Evolutionary conservation across 2,797 vertebrate genomes (phyloP).

Genomic region (Coregonus sp.): DNA sequence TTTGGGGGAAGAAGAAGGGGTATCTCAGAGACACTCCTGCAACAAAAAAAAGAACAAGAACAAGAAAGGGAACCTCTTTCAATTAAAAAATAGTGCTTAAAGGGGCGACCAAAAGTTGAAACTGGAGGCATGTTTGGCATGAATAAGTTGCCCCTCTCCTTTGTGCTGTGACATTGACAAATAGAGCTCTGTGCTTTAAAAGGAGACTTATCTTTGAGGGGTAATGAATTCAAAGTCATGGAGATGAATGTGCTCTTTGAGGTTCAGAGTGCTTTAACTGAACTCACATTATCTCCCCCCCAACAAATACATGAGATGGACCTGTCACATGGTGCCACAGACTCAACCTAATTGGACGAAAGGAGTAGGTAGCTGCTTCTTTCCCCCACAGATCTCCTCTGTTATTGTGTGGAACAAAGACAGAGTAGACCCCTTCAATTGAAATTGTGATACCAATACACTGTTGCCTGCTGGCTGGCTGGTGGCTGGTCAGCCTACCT

Average conservation of each 20-base stretch:
- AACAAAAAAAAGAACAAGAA: conserved; percentile 31
- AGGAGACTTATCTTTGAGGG: conserved; percentile 82
- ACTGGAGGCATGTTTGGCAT: conserved; percentile 82
- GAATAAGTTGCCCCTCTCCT: conserved; percentile 78
- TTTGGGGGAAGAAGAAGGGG: conserved; percentile 60
- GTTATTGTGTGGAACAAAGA: conserved; percentile 33
- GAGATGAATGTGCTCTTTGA: conserved; percentile 80
- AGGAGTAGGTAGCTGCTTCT: conserved; percentile 3
- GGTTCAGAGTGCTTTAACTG: conserved; percentile 74
- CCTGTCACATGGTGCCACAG: conserved; percentile 61
- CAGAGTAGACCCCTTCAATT: conserved; percentile 19
- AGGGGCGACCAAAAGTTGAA: conserved; percentile 76
- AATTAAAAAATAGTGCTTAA: conserved; percentile 79
- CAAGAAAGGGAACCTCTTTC: conserved; percentile 73
- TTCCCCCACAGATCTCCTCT: conserved; percentile 41
- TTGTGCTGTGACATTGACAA: conserved; percentile 83
- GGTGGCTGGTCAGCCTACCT: conserved; percentile 13
- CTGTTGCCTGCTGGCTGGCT: conserved; percentile 50
- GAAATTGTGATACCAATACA: conserved; percentile 49
- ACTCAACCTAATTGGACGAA: conserved; percentile 51
- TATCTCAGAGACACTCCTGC: conserved; percentile 71
- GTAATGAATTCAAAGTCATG: conserved; percentile 82
- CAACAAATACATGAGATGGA: conserved; percentile 64
- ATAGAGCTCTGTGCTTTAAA: conserved; percentile 75
- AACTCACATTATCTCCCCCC: conserved; percentile 74